These are phyloP conservation scores for Chrysolina haemoptera DNA, from an alignment of 2,888 invertebrate species.

Conservation along the genomic window DNA sequence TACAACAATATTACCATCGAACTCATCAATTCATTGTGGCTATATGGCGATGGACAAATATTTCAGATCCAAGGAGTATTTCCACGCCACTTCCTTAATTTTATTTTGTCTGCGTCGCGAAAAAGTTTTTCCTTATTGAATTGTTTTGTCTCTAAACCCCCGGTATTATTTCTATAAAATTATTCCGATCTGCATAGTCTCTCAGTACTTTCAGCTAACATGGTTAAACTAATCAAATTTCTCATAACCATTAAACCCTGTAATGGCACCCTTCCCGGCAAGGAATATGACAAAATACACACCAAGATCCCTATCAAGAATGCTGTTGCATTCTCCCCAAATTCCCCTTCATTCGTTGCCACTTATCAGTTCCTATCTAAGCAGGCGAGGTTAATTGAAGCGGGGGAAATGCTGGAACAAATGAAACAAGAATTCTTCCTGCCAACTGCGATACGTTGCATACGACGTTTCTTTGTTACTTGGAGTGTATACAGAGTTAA, in stretches of 20 bases:
- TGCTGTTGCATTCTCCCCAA: slow-evolving; percentile 41
- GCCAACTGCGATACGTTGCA: slow-evolving; percentile 40
- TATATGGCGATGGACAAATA: too few species aligned
- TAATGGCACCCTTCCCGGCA: slow-evolving; percentile 11
- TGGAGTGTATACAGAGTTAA: slow-evolving; percentile 31
- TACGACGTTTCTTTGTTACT: slow-evolving; percentile 29
- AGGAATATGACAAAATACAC: slow-evolving; percentile 30
- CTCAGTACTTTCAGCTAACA: slow-evolving; percentile 29
- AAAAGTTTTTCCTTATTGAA: too few species aligned
- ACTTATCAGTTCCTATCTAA: slow-evolving; percentile 43
- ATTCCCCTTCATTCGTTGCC: slow-evolving; percentile 25
- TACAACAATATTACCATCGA: too few species aligned
- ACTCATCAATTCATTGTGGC: too few species aligned
- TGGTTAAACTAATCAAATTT: slow-evolving; percentile 36
- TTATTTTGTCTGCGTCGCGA: too few species aligned
- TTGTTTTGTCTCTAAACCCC: background rate
- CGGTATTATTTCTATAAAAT: background rate
- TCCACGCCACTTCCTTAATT: too few species aligned
- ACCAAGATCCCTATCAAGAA: slow-evolving; percentile 34
- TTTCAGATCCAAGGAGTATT: too few species aligned
- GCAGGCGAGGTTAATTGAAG: slow-evolving; percentile 50
- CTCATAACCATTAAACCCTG: slow-evolving; percentile 38
- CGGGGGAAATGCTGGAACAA: slow-evolving; percentile 51
- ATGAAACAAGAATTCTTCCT: slow-evolving; percentile 44
- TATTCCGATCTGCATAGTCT: slow-evolving; percentile 18